Evolutionary conservation across 2,113 vertebrate genomes (phyloP).

Genomic region (Seriola rivoliana): DNA sequence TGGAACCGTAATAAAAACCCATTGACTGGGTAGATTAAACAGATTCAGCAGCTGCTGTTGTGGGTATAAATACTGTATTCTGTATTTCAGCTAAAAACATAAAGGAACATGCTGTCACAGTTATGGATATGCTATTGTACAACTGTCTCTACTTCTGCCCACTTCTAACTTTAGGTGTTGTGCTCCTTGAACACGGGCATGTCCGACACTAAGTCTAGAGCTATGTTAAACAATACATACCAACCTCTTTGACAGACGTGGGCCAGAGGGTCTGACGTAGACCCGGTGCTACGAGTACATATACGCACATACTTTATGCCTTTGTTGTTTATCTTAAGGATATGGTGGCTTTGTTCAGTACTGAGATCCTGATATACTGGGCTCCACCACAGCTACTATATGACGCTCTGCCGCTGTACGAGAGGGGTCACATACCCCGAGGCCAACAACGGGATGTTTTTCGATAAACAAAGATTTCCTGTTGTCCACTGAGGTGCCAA

Average conservation of each 20-base stretch:
- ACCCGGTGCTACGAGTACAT: conserved; percentile 7
- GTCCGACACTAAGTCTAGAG: conserved; percentile 28
- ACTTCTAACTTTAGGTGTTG: conserved; percentile 38
- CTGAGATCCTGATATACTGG: conserved; percentile 47
- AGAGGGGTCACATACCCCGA: conserved; percentile 63
- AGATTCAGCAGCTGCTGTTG: conserved; percentile 37
- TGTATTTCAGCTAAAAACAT: neutral
- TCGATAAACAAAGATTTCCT: conserved; percentile 83
- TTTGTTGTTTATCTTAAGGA: conserved; percentile 69
- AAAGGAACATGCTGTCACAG: neutral
- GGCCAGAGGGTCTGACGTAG: conserved; percentile 48
- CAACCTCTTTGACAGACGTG: conserved; percentile 33
- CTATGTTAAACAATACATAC: conserved; percentile 66
- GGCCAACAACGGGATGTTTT: conserved; percentile 82
- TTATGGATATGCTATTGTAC: neutral
- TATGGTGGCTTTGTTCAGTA: conserved; percentile 59
- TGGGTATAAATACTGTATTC: conserved; percentile 1
- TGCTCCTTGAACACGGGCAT: conserved; percentile 22
- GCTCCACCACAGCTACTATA: conserved; percentile 50
- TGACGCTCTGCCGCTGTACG: conserved; percentile 27
- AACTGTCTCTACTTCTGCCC: neutral
- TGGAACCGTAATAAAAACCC: conserved; percentile 81
- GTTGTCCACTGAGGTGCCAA: conserved; percentile 87
- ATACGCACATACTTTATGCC: conserved; percentile 38
- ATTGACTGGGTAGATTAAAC: conserved; percentile 79